Base-by-base conservation (phyloP, 2,113 vertebrate genomes). In the Physeter macrocephalus region DNA sequence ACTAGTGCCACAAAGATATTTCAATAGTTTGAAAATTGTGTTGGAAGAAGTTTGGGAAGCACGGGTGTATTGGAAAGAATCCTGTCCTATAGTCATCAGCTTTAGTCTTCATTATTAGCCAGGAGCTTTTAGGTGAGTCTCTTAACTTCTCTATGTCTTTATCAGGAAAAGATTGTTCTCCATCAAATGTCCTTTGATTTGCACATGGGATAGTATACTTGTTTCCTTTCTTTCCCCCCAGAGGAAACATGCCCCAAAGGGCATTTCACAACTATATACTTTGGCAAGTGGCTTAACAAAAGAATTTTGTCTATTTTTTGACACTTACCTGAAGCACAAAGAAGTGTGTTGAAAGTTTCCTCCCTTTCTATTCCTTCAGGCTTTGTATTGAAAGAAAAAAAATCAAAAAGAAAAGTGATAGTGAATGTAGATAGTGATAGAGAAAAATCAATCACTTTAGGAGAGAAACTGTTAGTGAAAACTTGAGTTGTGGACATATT, bases 361-460 rank as follows among this genome's bases (percentile, higher is more conserved):
- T 99, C 98, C 64, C 95, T 97, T 89, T 98, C 97, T n/a, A 92
- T 96, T 59, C 98, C 98, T 97, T 98, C 98, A 15, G 98, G 98
- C 98, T 99, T 97, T 57, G n/a, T 18, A 34, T 54, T 41, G 46
- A 61, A 74, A 85, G 72, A 21, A 66, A 87, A 94, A 89, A 96
- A 21, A n/a, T 27, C 8, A 72, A 96, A 80, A 15, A n/a, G 67
- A 74, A 67, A 49, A 1, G 72, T 89, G 21, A 59, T n/a, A 43
- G 0, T 43, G 43, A 49, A 41, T 84, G 6, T 18, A 39, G 69
- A 21, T 52, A 52, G 52, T 18, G 52, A 52, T 18, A 52, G 6
- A 39, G 15, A 69, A 94, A 88, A 81, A 72, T 3, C 25, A 81
- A 72, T 77, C 39, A 61, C 20, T 84, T 59, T 90, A 66, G 31